phyloP scores from a whole-genome alignment of 2,888 invertebrate species.

The Neoascia interrupta region DNA sequence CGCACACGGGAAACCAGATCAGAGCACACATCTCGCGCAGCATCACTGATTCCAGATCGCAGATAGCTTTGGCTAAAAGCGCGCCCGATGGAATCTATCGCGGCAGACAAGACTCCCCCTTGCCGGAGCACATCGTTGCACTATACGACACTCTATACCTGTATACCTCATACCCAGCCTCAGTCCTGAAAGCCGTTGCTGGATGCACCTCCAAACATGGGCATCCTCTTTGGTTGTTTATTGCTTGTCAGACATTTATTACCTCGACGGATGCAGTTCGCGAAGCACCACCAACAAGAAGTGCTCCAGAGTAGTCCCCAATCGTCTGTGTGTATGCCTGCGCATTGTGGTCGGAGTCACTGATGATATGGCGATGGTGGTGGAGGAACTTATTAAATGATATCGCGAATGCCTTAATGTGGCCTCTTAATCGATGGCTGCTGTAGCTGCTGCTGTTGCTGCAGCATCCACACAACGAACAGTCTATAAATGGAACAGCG shows the following conservation, averaged over 20 bases:
- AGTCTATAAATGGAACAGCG: constrained; percentile 68
- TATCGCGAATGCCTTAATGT: constrained; percentile 69
- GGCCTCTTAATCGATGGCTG: constrained; percentile 70
- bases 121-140: constrained; percentile 20
- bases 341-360: constrained; percentile 9
- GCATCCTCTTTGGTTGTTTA: constrained; percentile 71
- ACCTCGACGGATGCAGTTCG: constrained; percentile 65
- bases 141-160: too few relatives aligned
- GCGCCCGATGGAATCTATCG: constrained; percentile 67
- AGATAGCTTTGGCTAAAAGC: constrained; percentile 68
- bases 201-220: constrained; percentile 66
- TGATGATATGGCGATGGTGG: constrained; percentile 24
- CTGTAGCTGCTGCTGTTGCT: constrained; percentile 54
- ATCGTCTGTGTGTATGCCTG: constrained; percentile 32
- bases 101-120: constrained; percentile 12
- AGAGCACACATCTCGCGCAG: constrained; percentile 55
- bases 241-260: constrained; percentile 72
- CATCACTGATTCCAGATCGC: constrained; percentile 62
- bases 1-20: constrained; percentile 56
- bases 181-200: constrained; percentile 51
- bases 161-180: not conserved
- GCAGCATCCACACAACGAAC: constrained; percentile 17
- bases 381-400: constrained; percentile 68
- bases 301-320: constrained; percentile 29
- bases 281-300: constrained; percentile 30